Conservation (phyloP, 2,888 invertebrate species). For the Timandra comae region DNA sequence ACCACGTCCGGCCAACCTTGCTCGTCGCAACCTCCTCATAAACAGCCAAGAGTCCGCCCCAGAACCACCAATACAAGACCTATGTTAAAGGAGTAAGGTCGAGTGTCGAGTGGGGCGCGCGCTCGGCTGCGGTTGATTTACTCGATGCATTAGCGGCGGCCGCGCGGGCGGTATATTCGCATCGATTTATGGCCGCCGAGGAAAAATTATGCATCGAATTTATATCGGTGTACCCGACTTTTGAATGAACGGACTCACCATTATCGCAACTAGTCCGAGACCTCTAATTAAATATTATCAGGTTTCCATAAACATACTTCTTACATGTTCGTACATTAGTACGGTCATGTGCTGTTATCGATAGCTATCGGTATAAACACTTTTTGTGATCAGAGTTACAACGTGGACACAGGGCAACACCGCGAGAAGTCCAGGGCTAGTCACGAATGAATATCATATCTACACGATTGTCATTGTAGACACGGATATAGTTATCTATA, state of each 20-base stretch:
- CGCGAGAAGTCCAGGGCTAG: no score
- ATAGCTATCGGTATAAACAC: no score
- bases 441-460: no score
- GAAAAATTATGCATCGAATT: conserved; percentile 45
- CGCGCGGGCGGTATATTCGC: conserved; percentile 28
- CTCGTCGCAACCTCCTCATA: conserved; percentile 3
- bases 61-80: background rate
- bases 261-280: conserved; percentile 14
- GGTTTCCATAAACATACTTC: background rate
- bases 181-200: conserved; percentile 41
- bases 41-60: background rate
- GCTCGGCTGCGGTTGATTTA: conserved; percentile 40
- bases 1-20: conserved; percentile 8
- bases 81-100: background rate
- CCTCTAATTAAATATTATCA: background rate
- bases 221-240: conserved; percentile 27
- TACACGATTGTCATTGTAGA: no score
- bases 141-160: conserved; percentile 52
- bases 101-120: background rate
- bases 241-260: conserved; percentile 14
- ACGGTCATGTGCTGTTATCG: background rate
- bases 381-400: no score
- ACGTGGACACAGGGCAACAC: no score
- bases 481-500: no score
- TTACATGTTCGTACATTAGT: no score